Base-by-base conservation (phyloP, 2,888 invertebrate species). In the Leptopilina drosophilae region DNA sequence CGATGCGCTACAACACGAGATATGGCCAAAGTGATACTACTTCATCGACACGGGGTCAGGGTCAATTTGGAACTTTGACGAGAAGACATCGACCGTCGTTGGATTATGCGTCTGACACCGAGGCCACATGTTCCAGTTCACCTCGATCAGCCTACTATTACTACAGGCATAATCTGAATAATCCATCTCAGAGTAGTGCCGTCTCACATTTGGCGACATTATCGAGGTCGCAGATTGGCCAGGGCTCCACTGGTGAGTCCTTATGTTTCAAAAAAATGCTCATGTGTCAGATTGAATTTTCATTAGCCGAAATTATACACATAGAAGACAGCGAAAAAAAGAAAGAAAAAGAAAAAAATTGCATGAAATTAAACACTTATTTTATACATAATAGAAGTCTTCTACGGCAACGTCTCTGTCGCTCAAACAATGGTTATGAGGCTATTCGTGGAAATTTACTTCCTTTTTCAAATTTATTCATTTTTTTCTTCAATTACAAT, bases 71-170 rank as follows among this genome's bases (percentile, higher is more conserved):
- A 33, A 94, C 96, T 6, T 93, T 96, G 82, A 94, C 95, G 1
- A 94, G 97, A 87, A 94, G 97, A 83, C 95, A 96, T 87, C 93
- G 97, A 86, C 93, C 94, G 53, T 96, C 96, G 84, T 93, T 98
- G 90, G 97, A 98, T 92, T 98, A 98, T 92, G 98, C 98, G 40
- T 98, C 98, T 76, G 98, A 98, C 90, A 98, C 98, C 0, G 98
- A 99, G 93, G 97, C 97, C n/a, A 96, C 96, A 0, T 96, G 96
- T 81, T 91, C 91, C 76, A 91, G 90, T 82, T 96, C 96, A 7
- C 95, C 96, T 14, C 93, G 95, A 84, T 95, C 96, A 77, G 96
- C 94, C 84, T 95, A 95, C 88, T 95, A 97, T 89, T 96, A 97
- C 91, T 95, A 96, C 86, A 88, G 90, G 89, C 89, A 91, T 85